Percentiles rank a stretch among this genome's conserved stretches.
Conservation (phyloP, 1,140 invertebrate species). For the Solenopsis fugax region DNA sequence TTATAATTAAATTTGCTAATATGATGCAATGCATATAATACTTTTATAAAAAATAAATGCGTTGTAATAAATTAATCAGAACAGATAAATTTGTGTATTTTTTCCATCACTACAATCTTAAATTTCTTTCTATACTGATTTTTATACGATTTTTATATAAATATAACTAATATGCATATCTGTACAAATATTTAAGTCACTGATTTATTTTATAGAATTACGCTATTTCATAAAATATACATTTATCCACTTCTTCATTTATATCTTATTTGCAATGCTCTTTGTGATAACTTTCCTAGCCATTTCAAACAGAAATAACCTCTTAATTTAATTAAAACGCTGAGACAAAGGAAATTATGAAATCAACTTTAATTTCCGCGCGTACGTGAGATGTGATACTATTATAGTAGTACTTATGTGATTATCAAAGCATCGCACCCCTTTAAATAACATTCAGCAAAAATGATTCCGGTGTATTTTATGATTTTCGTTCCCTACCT, state of each 20-base stretch:
- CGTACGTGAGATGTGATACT: not conserved
- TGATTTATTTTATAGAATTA: not conserved
- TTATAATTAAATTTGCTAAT: not conserved
- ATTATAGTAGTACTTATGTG: not conserved
- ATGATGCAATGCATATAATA: not conserved
- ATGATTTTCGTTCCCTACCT: not conserved
- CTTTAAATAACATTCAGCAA: slow-evolving; percentile 28
- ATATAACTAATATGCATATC: not conserved
- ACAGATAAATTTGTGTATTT: not conserved
- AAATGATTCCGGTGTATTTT: not conserved
- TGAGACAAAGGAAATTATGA: not conserved
- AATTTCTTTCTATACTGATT: not conserved
- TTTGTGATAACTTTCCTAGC: not conserved
- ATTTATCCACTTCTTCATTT: not conserved
- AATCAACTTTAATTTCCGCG: slow-evolving; percentile 16
- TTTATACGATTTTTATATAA: not conserved
- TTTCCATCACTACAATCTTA: not conserved
- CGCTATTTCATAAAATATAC: not conserved
- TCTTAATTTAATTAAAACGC: slow-evolving; percentile 21
- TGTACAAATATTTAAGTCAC: not conserved
- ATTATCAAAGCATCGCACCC: not conserved
- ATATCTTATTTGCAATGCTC: not conserved
- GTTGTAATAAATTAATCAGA: not conserved
- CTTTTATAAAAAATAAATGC: not conserved
- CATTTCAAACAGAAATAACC: slow-evolving; percentile 13